A percentile compares a stretch with the other conserved stretches of the same genome.
These are phyloP conservation scores for Champsocephalus esox DNA, from an alignment of 2,797 vertebrate genomes.

Conservation along the genomic window DNA sequence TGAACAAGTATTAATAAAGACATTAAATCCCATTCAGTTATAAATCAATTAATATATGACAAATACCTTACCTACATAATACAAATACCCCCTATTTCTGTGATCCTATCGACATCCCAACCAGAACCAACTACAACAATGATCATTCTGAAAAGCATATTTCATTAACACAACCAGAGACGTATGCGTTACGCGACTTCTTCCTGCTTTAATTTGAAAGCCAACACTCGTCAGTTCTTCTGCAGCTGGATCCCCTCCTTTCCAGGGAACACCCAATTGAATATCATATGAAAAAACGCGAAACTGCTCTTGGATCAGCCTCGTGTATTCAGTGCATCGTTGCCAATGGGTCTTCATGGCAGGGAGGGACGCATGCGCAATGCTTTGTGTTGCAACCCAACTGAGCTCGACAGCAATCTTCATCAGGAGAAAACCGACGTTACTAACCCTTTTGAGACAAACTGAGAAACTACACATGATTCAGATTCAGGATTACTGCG, in stretches of 20 bases:
- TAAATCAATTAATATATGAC: not conserved
- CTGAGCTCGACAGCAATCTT: constrained; percentile 23
- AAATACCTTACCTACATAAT: not conserved
- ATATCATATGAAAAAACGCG: not conserved
- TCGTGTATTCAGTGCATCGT: not conserved
- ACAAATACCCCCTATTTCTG: not conserved
- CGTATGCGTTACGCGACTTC: not conserved
- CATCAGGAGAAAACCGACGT: constrained; percentile 40
- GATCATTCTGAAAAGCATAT: not conserved
- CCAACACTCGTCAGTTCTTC: not conserved
- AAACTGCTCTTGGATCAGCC: constrained; percentile 49
- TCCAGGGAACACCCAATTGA: not conserved
- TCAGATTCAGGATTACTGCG: not conserved
- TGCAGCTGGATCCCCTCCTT: constrained; percentile 29
- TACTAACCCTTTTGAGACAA: not conserved
- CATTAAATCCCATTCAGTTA: not conserved
- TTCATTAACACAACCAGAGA: not conserved
- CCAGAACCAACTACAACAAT: not conserved
- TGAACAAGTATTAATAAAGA: not conserved
- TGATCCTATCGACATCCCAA: not conserved
- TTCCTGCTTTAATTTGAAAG: constrained; percentile 17
- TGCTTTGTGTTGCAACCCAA: constrained; percentile 7
- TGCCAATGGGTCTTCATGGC: constrained; percentile 15
- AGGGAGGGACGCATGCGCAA: constrained; percentile 60
- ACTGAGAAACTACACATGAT: not conserved